Base-by-base conservation (phyloP, 2,888 invertebrate species). In the Calliphora vomitoria region DNA sequence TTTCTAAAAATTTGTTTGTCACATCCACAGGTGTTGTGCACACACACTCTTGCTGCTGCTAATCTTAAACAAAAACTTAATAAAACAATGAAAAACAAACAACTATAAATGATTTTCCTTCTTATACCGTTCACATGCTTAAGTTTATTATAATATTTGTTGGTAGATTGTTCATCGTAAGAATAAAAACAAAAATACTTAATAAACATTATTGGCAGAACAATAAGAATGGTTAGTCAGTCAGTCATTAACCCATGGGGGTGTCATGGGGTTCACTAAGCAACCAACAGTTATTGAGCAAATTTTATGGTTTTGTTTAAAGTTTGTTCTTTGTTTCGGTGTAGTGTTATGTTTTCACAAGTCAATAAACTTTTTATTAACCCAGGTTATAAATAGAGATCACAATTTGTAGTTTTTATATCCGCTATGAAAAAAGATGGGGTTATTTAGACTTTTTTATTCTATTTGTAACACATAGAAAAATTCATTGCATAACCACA, bases 201-300 rank as follows among this genome's bases (percentile, higher is more conserved):
- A 60, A 66, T 72, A 66, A 79, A 74, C 15, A 66, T 53, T 69
- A 62, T 80, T 80, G 80, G 55, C 80, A 85, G 75, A 75, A 85
- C 50, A 85, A 85, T 18, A 60, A 41, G 50, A 85, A 35, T 69
- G 31, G 10, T 50, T 62, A 35, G 68, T 38, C 41, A 53, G 58
- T 6, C 72, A 62, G 50, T 13, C 82, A 72, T 80, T 85, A 85
- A 80, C 80, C 85, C 85, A 55, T 75, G 53, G 15, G 44, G 41
- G 41, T 55, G 20, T 71, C 31, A 35, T 15, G 44, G 25, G 83
- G 50, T n/a, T 31, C 4, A 68, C 8, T 60, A 11, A 35, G 1
- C 25, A 25, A 35, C 13, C 18, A 8, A 47, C 6, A 35, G 62
- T 50, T 60, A 10, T 3, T 18, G 0, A 18, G 10, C 31, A 10